phyloP scores from a whole-genome alignment of 1,140 invertebrate species.

The Stratiolaelaps scimitus region DNA sequence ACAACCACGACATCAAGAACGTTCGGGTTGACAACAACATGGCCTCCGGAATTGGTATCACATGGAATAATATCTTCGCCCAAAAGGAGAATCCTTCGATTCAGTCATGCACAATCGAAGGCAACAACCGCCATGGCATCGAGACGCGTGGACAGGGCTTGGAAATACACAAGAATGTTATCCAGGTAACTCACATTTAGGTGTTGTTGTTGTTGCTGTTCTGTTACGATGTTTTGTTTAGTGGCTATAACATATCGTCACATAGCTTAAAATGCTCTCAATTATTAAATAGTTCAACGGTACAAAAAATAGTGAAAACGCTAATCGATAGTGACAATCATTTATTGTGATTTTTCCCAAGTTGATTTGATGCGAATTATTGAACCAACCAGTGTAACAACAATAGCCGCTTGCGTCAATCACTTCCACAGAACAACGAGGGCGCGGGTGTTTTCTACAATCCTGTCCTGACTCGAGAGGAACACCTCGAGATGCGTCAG shows the following conservation, averaged over 20 bases:
- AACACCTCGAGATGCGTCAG: constrained; percentile 78
- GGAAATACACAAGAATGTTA: constrained; percentile 32
- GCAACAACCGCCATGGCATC: constrained; percentile 74
- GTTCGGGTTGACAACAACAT: constrained; percentile 64
- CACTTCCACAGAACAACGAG: constrained; percentile 64
- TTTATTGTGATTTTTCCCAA: too few relatives aligned
- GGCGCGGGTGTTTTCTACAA: constrained; percentile 82
- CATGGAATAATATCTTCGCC: constrained; percentile 76
- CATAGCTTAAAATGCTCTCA: too few relatives aligned
- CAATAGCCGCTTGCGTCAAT: too few relatives aligned
- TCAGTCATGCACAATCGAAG: constrained; percentile 70
- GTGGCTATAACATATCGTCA: too few relatives aligned
- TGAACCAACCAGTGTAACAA: too few relatives aligned
- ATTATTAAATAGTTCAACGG: too few relatives aligned
- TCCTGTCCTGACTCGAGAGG: constrained; percentile 63
- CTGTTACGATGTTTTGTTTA: too few relatives aligned
- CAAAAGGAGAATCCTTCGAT: constrained; percentile 64
- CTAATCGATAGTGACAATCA: too few relatives aligned
- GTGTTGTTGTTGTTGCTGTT: too few relatives aligned
- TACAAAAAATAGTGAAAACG: too few relatives aligned
- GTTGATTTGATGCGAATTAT: too few relatives aligned
- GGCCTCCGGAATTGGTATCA: constrained; percentile 70
- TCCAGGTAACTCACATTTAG: constrained; percentile 23
- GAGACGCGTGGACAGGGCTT: constrained; percentile 36
- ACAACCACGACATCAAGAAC: constrained; percentile 73